phyloP scores from a whole-genome alignment of 53 echinoderm and acorn worm genomes.

The Echinometra lucunter region DNA sequence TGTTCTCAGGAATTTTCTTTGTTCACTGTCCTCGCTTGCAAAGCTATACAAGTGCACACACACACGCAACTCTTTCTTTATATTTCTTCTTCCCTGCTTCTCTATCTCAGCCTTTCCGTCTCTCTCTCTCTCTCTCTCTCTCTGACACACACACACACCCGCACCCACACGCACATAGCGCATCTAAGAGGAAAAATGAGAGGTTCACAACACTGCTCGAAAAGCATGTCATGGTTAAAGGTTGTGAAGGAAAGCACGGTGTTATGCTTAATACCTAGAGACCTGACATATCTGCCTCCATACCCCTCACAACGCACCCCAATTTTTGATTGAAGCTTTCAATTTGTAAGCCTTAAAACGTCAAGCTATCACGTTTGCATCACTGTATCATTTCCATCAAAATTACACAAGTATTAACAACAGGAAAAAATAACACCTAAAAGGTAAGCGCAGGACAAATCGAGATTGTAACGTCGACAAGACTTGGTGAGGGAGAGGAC shows the following conservation, averaged over 20 bases:
- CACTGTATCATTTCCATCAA: constrained; percentile 65
- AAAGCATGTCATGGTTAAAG: not conserved
- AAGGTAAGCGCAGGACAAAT: constrained; percentile 56
- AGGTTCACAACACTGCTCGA: not conserved
- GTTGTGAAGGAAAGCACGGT: constrained; percentile 1
- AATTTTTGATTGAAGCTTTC: constrained; percentile 21
- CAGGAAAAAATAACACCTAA: constrained; percentile 48
- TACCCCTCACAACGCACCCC: not conserved
- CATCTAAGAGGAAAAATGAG: not conserved
- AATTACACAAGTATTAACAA: constrained; percentile 58
- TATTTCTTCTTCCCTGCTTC: too few relatives aligned
- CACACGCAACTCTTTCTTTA: too few relatives aligned
- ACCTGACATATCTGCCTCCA: constrained; percentile 8
- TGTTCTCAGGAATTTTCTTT: too few relatives aligned
- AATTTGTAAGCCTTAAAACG: constrained; percentile 46
- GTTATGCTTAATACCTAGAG: constrained; percentile 17
- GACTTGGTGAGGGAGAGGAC: not conserved
- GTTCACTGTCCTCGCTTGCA: too few relatives aligned
- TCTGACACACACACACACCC: too few relatives aligned
- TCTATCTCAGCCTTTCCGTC: not conserved
- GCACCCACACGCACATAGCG: too few relatives aligned
- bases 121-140: not conserved
- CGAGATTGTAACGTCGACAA: constrained; percentile 30
- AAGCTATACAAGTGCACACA: too few relatives aligned
- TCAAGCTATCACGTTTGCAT: constrained; percentile 48